These are phyloP conservation scores for Amphiprion ocellaris DNA, from an alignment of 2,113 vertebrate species.

Conservation along the genomic window DNA sequence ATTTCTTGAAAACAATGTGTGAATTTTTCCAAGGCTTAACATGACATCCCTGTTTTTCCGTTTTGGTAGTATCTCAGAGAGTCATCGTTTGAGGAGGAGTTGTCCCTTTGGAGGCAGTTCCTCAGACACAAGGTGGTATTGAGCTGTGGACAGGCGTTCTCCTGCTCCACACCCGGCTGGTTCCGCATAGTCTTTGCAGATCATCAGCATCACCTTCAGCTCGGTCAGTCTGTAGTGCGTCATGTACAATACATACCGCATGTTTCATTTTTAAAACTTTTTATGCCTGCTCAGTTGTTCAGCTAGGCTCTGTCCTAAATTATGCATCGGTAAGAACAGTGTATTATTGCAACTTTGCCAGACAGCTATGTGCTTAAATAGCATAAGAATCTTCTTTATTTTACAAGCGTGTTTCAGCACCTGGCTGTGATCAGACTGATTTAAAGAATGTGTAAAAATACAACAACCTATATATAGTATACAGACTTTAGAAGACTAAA, in stretches of 20 bases:
- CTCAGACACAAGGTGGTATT: slow-evolving; percentile 92
- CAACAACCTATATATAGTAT: background rate
- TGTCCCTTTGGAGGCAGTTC: slow-evolving; percentile 89
- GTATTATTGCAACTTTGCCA: background rate
- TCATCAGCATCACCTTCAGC: slow-evolving; percentile 84
- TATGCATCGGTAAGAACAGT: too few relatives aligned
- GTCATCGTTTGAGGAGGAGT: slow-evolving; percentile 90
- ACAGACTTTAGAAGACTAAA: background rate
- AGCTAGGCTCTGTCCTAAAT: background rate
- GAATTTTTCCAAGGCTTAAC: background rate
- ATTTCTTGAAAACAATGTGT: background rate
- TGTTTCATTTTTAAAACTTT: background rate
- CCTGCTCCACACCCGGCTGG: slow-evolving; percentile 93
- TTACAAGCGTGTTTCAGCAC: background rate
- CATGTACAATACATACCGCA: too few relatives aligned
- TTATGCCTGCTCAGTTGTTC: background rate
- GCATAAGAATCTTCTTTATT: background rate
- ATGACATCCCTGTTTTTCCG: slow-evolving; percentile 1
- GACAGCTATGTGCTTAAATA: background rate
- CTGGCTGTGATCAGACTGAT: background rate
- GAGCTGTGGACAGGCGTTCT: slow-evolving; percentile 90
- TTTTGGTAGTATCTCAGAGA: slow-evolving; percentile 87
- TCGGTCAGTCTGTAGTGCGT: slow-evolving; percentile 85
- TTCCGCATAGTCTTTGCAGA: slow-evolving; percentile 94
- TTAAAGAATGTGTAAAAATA: background rate